Conservation (phyloP, 2,888 invertebrate species). For the Hylaea fasciaria region DNA sequence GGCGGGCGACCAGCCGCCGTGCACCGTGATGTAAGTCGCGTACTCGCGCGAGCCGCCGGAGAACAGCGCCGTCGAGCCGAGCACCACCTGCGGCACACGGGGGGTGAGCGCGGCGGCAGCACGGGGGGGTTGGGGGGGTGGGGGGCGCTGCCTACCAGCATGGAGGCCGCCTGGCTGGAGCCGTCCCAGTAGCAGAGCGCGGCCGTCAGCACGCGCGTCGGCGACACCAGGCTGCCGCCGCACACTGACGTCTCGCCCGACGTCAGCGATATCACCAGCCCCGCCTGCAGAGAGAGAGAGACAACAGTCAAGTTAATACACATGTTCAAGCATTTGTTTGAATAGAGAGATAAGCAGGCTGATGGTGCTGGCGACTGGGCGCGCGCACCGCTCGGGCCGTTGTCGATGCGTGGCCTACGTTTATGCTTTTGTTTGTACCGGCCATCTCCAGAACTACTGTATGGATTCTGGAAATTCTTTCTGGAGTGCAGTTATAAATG, state of each 20-base stretch:
- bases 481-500: too few relatives aligned
- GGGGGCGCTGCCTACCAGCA: too few relatives aligned
- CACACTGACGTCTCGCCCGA: constrained; percentile 53
- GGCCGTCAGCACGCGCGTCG: constrained; percentile 53
- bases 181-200: constrained; percentile 61
- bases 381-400: too few relatives aligned
- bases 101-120: too few relatives aligned
- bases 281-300: constrained; percentile 48
- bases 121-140: too few relatives aligned
- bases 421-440: too few relatives aligned
- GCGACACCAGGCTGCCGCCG: constrained; percentile 60
- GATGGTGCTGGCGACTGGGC: too few relatives aligned
- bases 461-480: too few relatives aligned
- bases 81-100: constrained; percentile 43
- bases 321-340: too few relatives aligned
- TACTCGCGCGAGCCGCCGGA: constrained; percentile 49
- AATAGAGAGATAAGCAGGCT: too few relatives aligned
- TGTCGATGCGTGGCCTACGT: too few relatives aligned
- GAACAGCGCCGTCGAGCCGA: constrained; percentile 53
- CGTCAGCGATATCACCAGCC: constrained; percentile 53
- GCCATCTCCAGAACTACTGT: too few relatives aligned
- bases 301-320: neutral
- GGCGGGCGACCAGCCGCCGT: constrained; percentile 46
- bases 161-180: constrained; percentile 41
- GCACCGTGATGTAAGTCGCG: constrained; percentile 44